A percentile compares a stretch with the other conserved stretches of the same genome.
phyloP scores from a whole-genome alignment of 2,113 vertebrate species.

The Tauraco erythrolophus region DNA sequence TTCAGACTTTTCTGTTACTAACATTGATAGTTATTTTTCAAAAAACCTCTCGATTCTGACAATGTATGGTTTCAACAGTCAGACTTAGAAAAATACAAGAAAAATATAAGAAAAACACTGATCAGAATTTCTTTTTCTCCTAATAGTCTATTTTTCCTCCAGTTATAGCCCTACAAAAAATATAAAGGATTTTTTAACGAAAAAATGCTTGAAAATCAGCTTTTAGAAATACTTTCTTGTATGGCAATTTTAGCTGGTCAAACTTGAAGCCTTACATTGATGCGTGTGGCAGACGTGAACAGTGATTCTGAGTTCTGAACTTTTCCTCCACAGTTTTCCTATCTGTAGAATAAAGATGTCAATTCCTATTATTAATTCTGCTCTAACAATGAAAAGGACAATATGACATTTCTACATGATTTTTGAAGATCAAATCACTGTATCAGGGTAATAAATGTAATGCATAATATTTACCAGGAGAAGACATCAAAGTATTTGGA shows the following conservation, averaged over 20 bases:
- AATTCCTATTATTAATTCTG: neutral
- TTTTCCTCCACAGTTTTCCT: neutral
- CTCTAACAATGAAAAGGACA: neutral
- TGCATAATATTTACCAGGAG: neutral
- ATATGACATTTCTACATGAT: neutral
- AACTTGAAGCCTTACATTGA: neutral
- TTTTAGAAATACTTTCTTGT: neutral
- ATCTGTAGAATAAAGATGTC: neutral
- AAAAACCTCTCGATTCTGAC: neutral
- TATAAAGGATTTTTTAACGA: neutral
- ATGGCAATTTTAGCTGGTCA: neutral
- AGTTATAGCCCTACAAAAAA: neutral
- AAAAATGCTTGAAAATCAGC: neutral
- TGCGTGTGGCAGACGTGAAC: accelerated
- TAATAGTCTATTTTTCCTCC: neutral
- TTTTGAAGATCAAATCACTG: neutral
- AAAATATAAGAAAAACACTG: neutral
- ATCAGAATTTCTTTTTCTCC: neutral
- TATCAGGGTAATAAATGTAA: neutral
- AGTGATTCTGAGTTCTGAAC: neutral
- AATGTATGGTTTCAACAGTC: neutral
- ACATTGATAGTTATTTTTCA: neutral
- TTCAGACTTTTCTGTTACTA: neutral
- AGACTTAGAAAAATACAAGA: neutral
- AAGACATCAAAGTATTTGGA: neutral